A percentile compares a stretch with the other conserved stretches of the same genome.
These are phyloP conservation scores for Zenarchopterus dispar DNA, from an alignment of 2,797 vertebrate species.

Conservation along the genomic window DNA sequence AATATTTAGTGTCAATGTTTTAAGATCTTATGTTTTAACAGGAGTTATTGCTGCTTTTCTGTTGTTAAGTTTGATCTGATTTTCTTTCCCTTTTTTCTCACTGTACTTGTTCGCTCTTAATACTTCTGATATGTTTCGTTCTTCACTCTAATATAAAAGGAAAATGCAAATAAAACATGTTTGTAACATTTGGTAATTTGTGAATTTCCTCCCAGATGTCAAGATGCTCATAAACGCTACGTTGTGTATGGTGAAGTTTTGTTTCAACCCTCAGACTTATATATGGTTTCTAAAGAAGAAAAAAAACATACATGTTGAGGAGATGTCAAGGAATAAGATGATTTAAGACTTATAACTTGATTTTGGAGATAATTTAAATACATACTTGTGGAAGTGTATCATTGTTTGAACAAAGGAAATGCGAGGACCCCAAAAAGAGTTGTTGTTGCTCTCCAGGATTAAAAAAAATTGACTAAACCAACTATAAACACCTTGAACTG, in stretches of 20 bases:
- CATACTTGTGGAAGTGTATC: no score
- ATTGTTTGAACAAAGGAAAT: no score
- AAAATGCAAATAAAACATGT: constrained; percentile 68
- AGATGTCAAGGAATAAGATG: no score
- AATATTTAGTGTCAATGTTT: constrained; percentile 23
- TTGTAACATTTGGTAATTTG: constrained; percentile 26
- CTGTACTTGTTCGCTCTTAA: constrained; percentile 26
- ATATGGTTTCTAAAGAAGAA: no score
- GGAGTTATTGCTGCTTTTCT: constrained; percentile 12
- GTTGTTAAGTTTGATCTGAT: constrained; percentile 13
- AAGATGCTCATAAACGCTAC: not conserved
- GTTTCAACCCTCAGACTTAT: not conserved
- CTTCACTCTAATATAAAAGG: constrained; percentile 8
- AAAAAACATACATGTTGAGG: no score
- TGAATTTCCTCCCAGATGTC: not conserved
- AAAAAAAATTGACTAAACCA: no score
- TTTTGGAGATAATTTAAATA: no score
- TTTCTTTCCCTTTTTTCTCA: not conserved
- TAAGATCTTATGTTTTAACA: constrained; percentile 18
- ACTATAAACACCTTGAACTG: no score
- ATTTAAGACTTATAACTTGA: no score
- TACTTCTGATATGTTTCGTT: constrained; percentile 33
- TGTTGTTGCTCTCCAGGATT: no score
- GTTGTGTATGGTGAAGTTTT: not conserved
- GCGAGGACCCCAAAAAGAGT: no score